Evolutionary conservation across 2,113 vertebrate genomes (phyloP).

Genomic region (Chrysemys picta): DNA sequence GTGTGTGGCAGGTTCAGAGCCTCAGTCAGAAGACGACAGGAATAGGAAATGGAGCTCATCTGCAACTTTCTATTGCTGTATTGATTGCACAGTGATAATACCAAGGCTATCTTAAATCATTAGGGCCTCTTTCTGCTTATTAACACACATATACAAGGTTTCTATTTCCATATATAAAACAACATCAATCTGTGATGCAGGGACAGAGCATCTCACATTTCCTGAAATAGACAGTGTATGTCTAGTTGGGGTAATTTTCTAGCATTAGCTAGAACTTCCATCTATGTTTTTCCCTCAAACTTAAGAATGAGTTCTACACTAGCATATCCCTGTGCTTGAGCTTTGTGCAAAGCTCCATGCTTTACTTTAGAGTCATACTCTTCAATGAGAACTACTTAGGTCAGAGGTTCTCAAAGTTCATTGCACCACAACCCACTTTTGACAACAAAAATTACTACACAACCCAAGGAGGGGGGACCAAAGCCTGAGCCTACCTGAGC

Average conservation of each 20-base stretch:
- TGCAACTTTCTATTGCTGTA: neutral
- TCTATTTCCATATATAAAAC: neutral
- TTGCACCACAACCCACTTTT: too few species aligned
- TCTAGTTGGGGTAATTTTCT: neutral
- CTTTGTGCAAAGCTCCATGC: neutral
- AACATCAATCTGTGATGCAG: neutral
- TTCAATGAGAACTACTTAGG: too few species aligned
- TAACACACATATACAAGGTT: neutral
- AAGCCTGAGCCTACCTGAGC: too few species aligned
- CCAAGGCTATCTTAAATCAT: neutral
- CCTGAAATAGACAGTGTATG: neutral
- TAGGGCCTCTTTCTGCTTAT: neutral
- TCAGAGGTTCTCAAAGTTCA: too few species aligned
- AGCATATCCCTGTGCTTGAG: neutral
- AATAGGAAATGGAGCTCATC: neutral
- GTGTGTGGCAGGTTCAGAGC: neutral
- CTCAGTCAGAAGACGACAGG: neutral
- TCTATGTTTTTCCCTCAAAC: neutral
- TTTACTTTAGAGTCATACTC: neutral
- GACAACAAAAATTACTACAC: too few species aligned
- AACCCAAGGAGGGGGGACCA: too few species aligned
- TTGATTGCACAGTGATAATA: neutral
- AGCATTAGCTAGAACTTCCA: neutral
- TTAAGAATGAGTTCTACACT: neutral
- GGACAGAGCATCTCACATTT: neutral